phyloP scores from a whole-genome alignment of 2,113 vertebrate genomes.

The Falcunculus frontatus region DNA sequence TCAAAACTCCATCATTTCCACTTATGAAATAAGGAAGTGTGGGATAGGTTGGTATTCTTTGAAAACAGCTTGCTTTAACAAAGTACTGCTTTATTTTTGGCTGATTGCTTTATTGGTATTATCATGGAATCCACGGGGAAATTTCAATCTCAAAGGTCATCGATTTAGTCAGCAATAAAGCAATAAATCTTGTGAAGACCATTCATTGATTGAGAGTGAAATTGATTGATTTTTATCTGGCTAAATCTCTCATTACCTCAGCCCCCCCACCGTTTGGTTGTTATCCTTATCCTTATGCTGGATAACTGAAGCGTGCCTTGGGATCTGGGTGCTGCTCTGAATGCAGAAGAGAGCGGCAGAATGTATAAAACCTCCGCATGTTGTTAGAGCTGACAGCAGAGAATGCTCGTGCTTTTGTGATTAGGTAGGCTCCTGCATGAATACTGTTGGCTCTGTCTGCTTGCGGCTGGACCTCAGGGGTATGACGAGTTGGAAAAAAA shows the following conservation, averaged over 20 bases:
- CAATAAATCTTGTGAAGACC: background rate
- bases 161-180: background rate
- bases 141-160: background rate
- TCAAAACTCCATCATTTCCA: background rate
- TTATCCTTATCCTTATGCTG: background rate
- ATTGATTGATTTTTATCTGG: background rate
- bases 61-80: background rate
- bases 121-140: background rate
- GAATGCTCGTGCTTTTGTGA: background rate
- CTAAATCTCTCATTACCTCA: background rate
- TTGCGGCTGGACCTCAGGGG: background rate
- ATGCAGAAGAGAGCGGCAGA: background rate
- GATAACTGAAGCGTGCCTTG: background rate
- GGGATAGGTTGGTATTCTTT: background rate
- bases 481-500: background rate
- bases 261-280: background rate
- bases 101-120: background rate
- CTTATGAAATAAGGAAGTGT: background rate
- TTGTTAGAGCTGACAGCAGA: background rate
- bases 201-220: background rate
- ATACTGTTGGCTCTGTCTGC: background rate
- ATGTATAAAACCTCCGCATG: fast-evolving
- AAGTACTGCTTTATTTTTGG: background rate
- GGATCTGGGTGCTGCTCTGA: background rate
- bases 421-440: background rate